A percentile compares a stretch with the other conserved stretches of the same genome.
Conservation (phyloP, 2,113 vertebrate genomes). For the Cyprinodon tularosa region DNA sequence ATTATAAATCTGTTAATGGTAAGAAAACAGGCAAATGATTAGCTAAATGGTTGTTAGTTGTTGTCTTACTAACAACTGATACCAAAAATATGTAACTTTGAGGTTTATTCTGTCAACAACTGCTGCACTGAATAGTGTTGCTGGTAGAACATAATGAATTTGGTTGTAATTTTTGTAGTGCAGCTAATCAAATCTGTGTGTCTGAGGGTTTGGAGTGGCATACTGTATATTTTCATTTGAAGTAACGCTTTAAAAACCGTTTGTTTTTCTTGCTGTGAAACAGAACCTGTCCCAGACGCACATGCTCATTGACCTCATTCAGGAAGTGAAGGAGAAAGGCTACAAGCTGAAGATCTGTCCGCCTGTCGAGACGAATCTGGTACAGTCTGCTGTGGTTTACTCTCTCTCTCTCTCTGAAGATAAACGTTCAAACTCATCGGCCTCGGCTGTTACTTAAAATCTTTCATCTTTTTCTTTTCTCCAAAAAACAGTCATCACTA, state of each 20-base stretch:
- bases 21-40: too few species aligned
- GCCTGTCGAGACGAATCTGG: conserved; percentile 84
- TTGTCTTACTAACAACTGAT: too few species aligned
- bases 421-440: neutral
- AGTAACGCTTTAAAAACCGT: neutral
- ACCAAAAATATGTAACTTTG: neutral
- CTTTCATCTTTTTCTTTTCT: neutral
- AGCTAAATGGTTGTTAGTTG: too few species aligned
- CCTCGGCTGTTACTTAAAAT: neutral
- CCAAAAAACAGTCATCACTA: neutral
- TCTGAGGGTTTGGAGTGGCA: neutral
- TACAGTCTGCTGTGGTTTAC: conserved; percentile 56
- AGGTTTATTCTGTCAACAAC: neutral
- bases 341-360: conserved; percentile 91
- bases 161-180: neutral
- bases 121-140: neutral
- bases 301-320: conserved; percentile 91
- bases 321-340: conserved; percentile 92
- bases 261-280: conserved; percentile 14
- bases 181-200: neutral
- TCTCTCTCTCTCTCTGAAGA: neutral
- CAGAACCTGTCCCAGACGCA: conserved; percentile 97
- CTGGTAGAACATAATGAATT: neutral
- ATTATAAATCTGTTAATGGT: too few species aligned
- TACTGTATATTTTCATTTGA: neutral